These are phyloP conservation scores for Leptatherina wallacei DNA, from an alignment of 2,797 vertebrate species.

Conservation along the genomic window DNA sequence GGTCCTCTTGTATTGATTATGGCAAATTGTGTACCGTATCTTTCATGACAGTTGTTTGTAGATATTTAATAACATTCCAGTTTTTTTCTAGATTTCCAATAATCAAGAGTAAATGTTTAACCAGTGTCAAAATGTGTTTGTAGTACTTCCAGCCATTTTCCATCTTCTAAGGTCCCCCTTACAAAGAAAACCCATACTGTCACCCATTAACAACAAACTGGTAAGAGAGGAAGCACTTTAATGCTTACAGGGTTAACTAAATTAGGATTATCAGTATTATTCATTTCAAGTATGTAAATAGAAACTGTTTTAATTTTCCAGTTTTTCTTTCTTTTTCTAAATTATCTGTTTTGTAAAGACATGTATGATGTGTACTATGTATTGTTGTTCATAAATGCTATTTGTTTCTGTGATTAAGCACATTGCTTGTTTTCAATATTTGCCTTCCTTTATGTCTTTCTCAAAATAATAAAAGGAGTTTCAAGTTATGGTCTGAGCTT, in stretches of 20 bases:
- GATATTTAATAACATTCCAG: slow-evolving; percentile 70
- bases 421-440: slow-evolving; percentile 71
- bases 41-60: slow-evolving; percentile 65
- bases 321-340: slow-evolving; percentile 70
- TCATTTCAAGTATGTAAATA: slow-evolving; percentile 68
- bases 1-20: slow-evolving; percentile 66
- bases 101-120: slow-evolving; percentile 33
- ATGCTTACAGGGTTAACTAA: slow-evolving; percentile 70
- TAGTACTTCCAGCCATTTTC: slow-evolving; percentile 25
- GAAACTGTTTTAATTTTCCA: slow-evolving; percentile 75
- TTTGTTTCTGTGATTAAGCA: slow-evolving; percentile 60
- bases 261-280: slow-evolving; percentile 85
- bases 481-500: background rate
- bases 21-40: slow-evolving; percentile 52
- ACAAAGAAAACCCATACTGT: slow-evolving; percentile 18
- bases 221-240: slow-evolving; percentile 80
- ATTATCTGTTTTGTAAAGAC: slow-evolving; percentile 65
- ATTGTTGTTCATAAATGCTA: slow-evolving; percentile 62
- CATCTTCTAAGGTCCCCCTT: slow-evolving; percentile 26
- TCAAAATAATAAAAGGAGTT: slow-evolving; percentile 18
- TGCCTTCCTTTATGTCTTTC: slow-evolving; percentile 25
- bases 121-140: slow-evolving; percentile 39
- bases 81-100: slow-evolving; percentile 47
- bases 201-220: slow-evolving; percentile 47
- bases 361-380: slow-evolving; percentile 54